phyloP scores from a whole-genome alignment of 2,797 vertebrate genomes.

The Masticophis lateralis region DNA sequence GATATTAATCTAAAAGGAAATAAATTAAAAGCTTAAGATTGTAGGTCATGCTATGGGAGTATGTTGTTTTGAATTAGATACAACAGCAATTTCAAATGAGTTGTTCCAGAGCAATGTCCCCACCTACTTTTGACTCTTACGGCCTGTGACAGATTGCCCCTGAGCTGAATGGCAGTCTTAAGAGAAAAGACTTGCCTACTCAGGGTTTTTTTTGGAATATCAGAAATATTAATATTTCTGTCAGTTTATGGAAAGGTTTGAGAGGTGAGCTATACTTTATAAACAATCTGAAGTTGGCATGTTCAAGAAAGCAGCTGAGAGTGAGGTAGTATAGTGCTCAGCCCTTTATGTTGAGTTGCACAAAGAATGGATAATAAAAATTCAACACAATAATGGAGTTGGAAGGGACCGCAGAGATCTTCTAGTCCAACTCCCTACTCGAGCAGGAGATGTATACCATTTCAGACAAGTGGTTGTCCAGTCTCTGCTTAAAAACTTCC shows the following conservation, averaged over 20 bases:
- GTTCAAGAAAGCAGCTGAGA: background rate
- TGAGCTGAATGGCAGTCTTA: background rate
- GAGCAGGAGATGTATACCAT: background rate
- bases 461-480: background rate
- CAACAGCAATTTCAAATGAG: background rate
- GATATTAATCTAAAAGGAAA: slow-evolving; percentile 61
- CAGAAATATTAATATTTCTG: background rate
- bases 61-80: slow-evolving; percentile 44
- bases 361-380: background rate
- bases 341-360: background rate
- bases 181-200: background rate
- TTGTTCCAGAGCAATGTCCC: slow-evolving; percentile 5
- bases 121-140: background rate
- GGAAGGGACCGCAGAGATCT: background rate
- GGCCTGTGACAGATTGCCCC: background rate
- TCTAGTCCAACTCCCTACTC: background rate
- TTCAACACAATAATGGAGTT: background rate
- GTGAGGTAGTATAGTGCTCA: background rate
- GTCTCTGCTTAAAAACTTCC: background rate
- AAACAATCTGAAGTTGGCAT: background rate
- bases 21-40: slow-evolving; percentile 62
- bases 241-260: background rate
- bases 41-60: slow-evolving; percentile 61
- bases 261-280: background rate
- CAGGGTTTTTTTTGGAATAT: background rate